Evolutionary conservation across 2,888 invertebrate species (phyloP).

Genomic region (Anthoptus insignis): DNA sequence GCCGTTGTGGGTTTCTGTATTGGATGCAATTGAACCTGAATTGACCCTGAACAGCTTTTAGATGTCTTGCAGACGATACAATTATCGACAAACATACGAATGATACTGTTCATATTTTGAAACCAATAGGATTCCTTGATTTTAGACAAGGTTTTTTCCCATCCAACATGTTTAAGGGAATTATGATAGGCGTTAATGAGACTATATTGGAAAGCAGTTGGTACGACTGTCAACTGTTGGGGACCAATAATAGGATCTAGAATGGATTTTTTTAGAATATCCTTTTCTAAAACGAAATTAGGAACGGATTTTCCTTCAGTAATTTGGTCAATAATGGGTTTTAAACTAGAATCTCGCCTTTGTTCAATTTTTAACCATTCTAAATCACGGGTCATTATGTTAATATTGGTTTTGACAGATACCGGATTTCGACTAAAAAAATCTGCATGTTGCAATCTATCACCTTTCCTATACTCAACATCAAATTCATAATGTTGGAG

Average conservation of each 20-base stretch:
- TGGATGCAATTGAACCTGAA: slow-evolving; percentile 43
- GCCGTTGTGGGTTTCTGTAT: slow-evolving; percentile 28
- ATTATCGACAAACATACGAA: slow-evolving; percentile 28
- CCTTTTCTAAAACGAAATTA: slow-evolving; percentile 33
- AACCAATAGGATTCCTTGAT: slow-evolving; percentile 37
- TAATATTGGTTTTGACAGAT: slow-evolving; percentile 37
- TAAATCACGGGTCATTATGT: slow-evolving; percentile 37
- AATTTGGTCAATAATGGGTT: slow-evolving; percentile 31
- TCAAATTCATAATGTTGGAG: slow-evolving; percentile 52
- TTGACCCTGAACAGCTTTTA: slow-evolving; percentile 44
- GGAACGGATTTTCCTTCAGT: not conserved
- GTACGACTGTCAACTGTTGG: slow-evolving; percentile 30
- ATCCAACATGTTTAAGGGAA: slow-evolving; percentile 43
- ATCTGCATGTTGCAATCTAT: slow-evolving; percentile 44
- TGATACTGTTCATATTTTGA: slow-evolving; percentile 31
- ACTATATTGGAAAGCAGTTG: slow-evolving; percentile 37
- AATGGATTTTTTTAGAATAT: slow-evolving; percentile 14
- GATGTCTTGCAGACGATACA: slow-evolving; percentile 45
- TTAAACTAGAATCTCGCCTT: slow-evolving; percentile 29
- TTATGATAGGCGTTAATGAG: slow-evolving; percentile 44
- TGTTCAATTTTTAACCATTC: slow-evolving; percentile 52
- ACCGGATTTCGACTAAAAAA: slow-evolving; percentile 50
- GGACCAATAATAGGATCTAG: slow-evolving; percentile 15
- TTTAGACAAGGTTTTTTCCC: slow-evolving; percentile 47
- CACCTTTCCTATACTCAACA: slow-evolving; percentile 47